A percentile compares a stretch with the other conserved stretches of the same genome.
Conservation (phyloP, 2,113 vertebrate genomes). For the Prochilodus magdalenae region DNA sequence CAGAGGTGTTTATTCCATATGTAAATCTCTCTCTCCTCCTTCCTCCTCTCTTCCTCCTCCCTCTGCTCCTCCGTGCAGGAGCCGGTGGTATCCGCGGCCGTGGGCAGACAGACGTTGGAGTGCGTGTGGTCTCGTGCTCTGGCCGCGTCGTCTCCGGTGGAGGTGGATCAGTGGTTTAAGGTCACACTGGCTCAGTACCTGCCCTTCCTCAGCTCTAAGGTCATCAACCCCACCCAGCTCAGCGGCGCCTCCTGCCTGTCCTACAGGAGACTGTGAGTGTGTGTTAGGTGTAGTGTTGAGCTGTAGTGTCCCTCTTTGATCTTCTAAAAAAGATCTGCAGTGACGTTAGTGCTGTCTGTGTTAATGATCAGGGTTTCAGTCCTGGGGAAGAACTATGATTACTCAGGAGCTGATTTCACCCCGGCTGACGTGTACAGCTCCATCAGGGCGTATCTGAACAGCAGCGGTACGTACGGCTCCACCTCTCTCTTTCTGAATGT, state of each 20-base stretch:
- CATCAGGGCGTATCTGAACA: conserved; percentile 65
- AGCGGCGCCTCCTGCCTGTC: conserved; percentile 60
- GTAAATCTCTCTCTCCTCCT: no score
- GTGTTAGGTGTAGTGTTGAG: no score
- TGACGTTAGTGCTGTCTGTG: no score
- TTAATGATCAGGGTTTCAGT: conserved; percentile 61
- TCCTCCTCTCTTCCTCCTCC: neutral
- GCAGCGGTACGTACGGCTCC: conserved; percentile 30
- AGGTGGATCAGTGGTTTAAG: conserved; percentile 1
- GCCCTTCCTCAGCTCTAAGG: conserved; percentile 62
- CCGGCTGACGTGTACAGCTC: conserved; percentile 61
- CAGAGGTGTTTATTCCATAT: neutral
- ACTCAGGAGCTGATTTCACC: conserved; percentile 57
- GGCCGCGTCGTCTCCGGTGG: neutral
- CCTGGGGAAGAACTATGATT: conserved; percentile 66
- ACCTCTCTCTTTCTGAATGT: neutral
- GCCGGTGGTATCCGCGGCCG: conserved; percentile 48
- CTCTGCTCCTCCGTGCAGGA: conserved; percentile 52
- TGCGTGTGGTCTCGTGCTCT: neutral
- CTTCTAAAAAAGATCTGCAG: neutral
- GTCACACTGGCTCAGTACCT: neutral
- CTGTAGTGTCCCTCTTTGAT: no score
- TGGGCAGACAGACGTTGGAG: conserved; percentile 39
- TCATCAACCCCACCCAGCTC: conserved; percentile 60
- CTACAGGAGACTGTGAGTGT: conserved; percentile 60